Evolutionary conservation across 2,888 invertebrate genomes (phyloP).

Genomic region (Galeruca laticollis): DNA sequence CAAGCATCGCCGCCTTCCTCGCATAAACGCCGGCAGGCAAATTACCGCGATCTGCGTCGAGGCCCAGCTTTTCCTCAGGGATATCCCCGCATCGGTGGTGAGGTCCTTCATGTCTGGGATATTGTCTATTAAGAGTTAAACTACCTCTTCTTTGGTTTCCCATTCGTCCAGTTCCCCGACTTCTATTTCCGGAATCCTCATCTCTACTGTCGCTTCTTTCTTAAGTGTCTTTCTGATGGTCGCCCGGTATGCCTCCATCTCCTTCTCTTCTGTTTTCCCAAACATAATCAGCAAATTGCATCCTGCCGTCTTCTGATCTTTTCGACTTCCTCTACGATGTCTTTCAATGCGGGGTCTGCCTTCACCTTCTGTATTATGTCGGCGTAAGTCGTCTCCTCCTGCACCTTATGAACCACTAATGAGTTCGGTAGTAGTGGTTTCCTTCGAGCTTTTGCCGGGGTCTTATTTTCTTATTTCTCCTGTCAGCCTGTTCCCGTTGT

Average conservation of each 20-base stretch:
- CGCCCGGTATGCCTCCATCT: background rate
- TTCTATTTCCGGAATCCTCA: background rate
- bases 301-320: background rate
- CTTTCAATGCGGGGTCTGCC: background rate
- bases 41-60: too few relatives aligned
- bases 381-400: too few relatives aligned
- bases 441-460: background rate
- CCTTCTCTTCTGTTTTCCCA: conserved; percentile 1
- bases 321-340: background rate
- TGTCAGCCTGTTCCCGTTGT: background rate
- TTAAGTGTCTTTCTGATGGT: background rate
- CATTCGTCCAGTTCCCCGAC: background rate
- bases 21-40: too few relatives aligned
- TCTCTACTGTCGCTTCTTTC: background rate
- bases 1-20: too few relatives aligned
- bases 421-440: background rate
- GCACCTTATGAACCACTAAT: too few relatives aligned
- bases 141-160: background rate
- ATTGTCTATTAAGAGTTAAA: background rate
- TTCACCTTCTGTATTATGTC: too few relatives aligned
- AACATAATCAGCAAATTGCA: background rate
- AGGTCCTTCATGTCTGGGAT: background rate
- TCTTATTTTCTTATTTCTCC: background rate
- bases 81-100: too few relatives aligned
- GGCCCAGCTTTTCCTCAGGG: too few relatives aligned